A percentile compares a stretch with the other conserved stretches of the same genome.
These are phyloP conservation scores for Cephalopachus bancanus DNA, from an alignment of 2,797 vertebrate species.

Conservation along the genomic window DNA sequence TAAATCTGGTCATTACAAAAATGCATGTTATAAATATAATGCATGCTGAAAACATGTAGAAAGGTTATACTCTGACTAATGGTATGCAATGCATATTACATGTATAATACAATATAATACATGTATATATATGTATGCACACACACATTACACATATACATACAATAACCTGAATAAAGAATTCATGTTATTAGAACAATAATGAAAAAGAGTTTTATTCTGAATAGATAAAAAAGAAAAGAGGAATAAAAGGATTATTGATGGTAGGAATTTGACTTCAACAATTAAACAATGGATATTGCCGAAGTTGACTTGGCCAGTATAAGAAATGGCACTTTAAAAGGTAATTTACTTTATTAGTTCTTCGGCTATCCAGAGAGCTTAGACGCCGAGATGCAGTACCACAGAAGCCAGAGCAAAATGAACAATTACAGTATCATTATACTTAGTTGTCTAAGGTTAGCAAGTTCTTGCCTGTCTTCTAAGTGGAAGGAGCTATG, in stretches of 20 bases:
- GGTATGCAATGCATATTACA: background rate
- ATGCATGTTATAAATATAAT: background rate
- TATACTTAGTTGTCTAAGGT: background rate
- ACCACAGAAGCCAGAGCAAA: background rate
- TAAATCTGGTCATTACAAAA: background rate
- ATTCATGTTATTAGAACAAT: background rate
- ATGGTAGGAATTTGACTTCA: slow-evolving; percentile 34
- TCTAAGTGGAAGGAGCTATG: background rate
- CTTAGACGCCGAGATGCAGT: slow-evolving; percentile 9
- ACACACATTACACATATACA: background rate
- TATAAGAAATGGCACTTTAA: slow-evolving; percentile 28
- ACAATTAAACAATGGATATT: slow-evolving; percentile 31
- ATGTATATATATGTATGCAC: too few relatives aligned
- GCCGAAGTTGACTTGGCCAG: slow-evolving; percentile 26
- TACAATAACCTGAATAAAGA: background rate
- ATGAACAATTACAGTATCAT: background rate
- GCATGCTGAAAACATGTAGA: background rate
- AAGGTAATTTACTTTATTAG: slow-evolving; percentile 66
- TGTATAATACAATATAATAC: background rate
- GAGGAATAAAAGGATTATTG: slow-evolving; percentile 17
- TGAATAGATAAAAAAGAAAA: slow-evolving; percentile 20
- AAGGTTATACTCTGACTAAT: background rate
- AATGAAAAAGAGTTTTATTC: background rate
- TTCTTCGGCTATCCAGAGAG: slow-evolving; percentile 17
- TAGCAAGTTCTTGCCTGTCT: background rate